Evolutionary conservation across 2,888 invertebrate species (phyloP), one percentile per base, ranked within the genome.

Genomic region (Xanthia icteritia): DNA sequence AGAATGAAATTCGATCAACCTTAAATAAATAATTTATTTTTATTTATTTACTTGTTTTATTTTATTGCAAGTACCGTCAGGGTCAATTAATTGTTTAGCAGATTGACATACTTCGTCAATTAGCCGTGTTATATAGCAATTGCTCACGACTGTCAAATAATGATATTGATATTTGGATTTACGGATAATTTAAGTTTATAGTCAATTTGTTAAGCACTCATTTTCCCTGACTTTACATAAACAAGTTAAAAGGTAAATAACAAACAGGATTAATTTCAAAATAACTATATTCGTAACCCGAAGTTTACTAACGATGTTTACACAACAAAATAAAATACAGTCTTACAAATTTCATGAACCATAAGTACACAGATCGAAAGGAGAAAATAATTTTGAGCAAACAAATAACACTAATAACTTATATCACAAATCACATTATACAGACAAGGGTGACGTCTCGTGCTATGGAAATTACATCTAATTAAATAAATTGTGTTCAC

Each of bases 251-350:
- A 79, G 81, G 81, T 58, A 84, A 88, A 91, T 84, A 92, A 90
- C n/a, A 1, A 89, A 86, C 83, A 81, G 74, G 56, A 66, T 88
- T 81, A 90, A 93, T 95, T 94, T 94, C 93, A 95, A 96, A 95
- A 96, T 95, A 96, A 95, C 95, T 96, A 95, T 96, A 96, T 96
- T 96, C 92, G 94, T 96, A 95, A 96, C 94, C 93, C 94, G 94
- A 94, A 94, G 92, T 94, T 93, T 93, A 93, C 91, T 95, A 96
- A 96, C 95, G 94, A 96, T 94, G 93, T 95, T 79, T 94, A 96
- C 94, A 95, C 95, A 96, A 96, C 94, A 94, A 95, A 95, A 95
- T 94, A 94, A 95, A 93, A 95, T 95, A 96, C 96, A 96, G 96
- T 96, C 96, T 96, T 96, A 96, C 95, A 93, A 96, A 95, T 96